phyloP scores from a whole-genome alignment of 1,140 invertebrate genomes.

The Atta colombica region DNA sequence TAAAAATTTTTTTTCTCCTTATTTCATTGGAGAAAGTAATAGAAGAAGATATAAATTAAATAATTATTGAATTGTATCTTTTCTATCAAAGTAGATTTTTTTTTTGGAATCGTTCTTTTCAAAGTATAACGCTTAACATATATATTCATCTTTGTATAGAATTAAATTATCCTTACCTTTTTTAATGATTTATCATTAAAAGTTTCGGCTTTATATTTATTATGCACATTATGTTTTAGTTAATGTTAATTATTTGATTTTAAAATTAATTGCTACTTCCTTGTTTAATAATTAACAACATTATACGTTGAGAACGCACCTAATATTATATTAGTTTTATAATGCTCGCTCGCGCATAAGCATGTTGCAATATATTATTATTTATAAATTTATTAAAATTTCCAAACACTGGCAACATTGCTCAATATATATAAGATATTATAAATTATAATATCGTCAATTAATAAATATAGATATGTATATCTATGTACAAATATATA shows the following conservation, averaged over 20 bases:
- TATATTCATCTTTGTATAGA: background rate
- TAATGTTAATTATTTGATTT: background rate
- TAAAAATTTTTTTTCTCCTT: background rate
- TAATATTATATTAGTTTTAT: constrained; percentile 41
- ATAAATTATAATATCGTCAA: no score
- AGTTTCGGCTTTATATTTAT: background rate
- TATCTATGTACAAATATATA: no score
- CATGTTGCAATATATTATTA: background rate
- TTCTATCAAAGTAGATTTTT: background rate
- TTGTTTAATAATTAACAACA: constrained; percentile 15
- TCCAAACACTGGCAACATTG: background rate
- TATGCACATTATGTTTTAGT: background rate
- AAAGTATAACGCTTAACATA: background rate
- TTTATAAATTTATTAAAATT: constrained; percentile 54
- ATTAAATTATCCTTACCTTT: background rate
- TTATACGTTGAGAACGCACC: background rate
- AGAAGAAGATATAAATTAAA: background rate
- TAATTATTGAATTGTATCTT: background rate
- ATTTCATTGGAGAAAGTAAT: background rate
- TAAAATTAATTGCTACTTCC: constrained; percentile 11
- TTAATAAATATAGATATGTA: no score
- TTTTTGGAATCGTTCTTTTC: background rate
- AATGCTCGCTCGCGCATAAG: background rate
- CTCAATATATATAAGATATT: no score
- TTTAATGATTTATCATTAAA: background rate